phyloP scores from a whole-genome alignment of 2,113 vertebrate genomes.

The Caloenas nicobarica region DNA sequence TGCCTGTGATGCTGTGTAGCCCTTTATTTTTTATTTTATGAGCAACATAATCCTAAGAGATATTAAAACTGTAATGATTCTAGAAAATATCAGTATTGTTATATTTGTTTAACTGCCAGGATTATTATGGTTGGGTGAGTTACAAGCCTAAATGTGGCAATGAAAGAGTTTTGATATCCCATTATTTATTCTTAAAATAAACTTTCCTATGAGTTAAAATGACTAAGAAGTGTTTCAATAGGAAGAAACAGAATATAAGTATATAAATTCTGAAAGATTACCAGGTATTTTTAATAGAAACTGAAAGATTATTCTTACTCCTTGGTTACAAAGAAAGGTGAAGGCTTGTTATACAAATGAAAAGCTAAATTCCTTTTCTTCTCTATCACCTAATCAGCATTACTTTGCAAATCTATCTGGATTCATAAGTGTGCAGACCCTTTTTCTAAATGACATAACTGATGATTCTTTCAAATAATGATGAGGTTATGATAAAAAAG shows the following conservation, averaged over 20 bases:
- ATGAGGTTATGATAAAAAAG: not conserved
- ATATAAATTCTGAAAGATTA: not conserved
- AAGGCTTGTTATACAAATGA: not conserved
- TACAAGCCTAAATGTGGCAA: not conserved
- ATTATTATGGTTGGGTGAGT: not conserved
- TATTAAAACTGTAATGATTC: not conserved
- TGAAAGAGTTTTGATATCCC: not conserved
- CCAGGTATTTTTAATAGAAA: not conserved
- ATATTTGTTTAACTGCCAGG: not conserved
- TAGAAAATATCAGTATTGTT: not conserved
- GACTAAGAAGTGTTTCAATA: not conserved
- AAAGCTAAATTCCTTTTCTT: not conserved
- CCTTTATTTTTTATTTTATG: not conserved
- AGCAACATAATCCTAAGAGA: not conserved
- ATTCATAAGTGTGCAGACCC: not conserved
- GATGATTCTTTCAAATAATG: not conserved
- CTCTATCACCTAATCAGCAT: not conserved
- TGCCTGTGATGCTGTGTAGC: not conserved
- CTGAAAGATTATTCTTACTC: not conserved
- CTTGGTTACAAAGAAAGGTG: not conserved
- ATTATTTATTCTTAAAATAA: not conserved
- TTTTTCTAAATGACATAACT: not conserved
- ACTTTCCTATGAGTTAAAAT: not conserved
- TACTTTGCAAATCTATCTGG: not conserved
- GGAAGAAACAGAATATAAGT: not conserved